These are phyloP conservation scores for Diarsia brunnea DNA, from an alignment of 2,888 invertebrate genomes.

Conservation along the genomic window DNA sequence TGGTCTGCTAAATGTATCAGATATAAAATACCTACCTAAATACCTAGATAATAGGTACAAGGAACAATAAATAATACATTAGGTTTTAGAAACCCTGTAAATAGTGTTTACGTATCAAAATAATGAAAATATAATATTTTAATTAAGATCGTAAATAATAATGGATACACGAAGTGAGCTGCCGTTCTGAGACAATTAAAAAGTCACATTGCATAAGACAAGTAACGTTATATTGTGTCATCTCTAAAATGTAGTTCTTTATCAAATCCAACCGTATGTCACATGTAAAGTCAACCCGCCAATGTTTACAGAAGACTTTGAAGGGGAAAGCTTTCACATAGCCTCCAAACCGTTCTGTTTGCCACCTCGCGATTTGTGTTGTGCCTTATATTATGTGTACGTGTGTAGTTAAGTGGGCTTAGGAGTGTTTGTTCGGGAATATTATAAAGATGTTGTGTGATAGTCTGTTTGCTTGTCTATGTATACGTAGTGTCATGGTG, in stretches of 20 bases:
- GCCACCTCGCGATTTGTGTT: constrained; percentile 74
- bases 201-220: background rate
- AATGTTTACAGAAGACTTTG: constrained; percentile 82
- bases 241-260: constrained; percentile 12
- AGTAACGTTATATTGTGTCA: background rate
- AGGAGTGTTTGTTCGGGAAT: constrained; percentile 56
- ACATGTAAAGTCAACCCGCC: constrained; percentile 74
- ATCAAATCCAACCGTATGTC: constrained; percentile 59
- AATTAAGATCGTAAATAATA: too few species aligned
- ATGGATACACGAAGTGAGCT: too few species aligned
- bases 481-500: background rate
- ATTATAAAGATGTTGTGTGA: constrained; percentile 37
- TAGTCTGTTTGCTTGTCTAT: background rate
- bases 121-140: too few species aligned
- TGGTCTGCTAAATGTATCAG: too few species aligned
- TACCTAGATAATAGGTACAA: too few species aligned
- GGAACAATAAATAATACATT: too few species aligned
- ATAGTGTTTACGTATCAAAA: too few species aligned
- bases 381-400: constrained; percentile 61
- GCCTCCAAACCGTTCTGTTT: constrained; percentile 81
- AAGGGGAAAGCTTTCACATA: constrained; percentile 81
- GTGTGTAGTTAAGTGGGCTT: constrained; percentile 55
- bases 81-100: too few species aligned
- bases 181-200: too few species aligned
- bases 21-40: too few species aligned